Evolutionary conservation across 2,888 invertebrate species (phyloP).

Genomic region (Andrena camellia): DNA sequence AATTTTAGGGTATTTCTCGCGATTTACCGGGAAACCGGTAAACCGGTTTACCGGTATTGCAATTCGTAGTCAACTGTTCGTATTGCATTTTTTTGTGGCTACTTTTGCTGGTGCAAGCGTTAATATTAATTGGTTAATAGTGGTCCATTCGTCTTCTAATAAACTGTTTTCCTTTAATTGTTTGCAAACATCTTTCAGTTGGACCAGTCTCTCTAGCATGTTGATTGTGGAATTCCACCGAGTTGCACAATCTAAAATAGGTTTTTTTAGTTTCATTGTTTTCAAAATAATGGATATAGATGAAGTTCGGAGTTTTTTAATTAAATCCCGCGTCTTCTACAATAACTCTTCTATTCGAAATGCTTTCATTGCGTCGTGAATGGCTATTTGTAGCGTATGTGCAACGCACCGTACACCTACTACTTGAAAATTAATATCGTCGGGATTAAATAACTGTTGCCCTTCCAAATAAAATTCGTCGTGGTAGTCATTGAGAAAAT

Average conservation of each 20-base stretch:
- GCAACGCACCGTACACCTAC: neutral
- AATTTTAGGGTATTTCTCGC: too few species aligned
- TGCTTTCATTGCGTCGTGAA: neutral
- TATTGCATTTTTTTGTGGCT: too few species aligned
- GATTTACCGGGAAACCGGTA: too few species aligned
- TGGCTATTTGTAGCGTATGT: neutral
- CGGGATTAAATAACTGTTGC: neutral
- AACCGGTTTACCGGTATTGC: too few species aligned
- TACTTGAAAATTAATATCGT: neutral
- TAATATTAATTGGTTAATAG: too few species aligned
- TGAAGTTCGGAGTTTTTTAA: neutral
- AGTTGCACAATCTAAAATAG: neutral
- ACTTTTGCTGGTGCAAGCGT: too few species aligned
- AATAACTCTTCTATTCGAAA: neutral
- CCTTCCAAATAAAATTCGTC: conserved; percentile 5
- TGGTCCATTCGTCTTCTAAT: too few species aligned
- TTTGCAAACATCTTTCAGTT: too few species aligned
- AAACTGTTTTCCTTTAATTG: too few species aligned
- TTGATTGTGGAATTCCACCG: neutral
- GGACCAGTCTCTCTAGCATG: too few species aligned
- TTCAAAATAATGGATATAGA: neutral
- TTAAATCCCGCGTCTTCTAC: neutral
- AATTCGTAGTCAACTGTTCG: too few species aligned
- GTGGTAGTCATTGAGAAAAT: neutral
- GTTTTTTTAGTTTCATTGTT: neutral